phyloP scores from a whole-genome alignment of 2,797 vertebrate genomes.

The Galaxias olidus region DNA sequence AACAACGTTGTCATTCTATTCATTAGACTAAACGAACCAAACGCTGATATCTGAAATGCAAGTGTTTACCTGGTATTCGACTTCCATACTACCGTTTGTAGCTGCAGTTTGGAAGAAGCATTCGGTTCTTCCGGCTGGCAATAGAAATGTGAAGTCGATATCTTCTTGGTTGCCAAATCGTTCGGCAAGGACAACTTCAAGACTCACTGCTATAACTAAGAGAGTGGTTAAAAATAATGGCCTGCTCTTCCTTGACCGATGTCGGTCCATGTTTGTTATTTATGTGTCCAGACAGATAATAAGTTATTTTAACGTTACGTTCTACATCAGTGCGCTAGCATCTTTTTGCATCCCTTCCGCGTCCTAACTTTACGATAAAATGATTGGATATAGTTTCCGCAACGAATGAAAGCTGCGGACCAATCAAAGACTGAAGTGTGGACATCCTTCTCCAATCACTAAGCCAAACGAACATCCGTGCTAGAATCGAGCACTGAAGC shows the following conservation, averaged over 20 bases:
- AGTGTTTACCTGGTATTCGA: slow-evolving; percentile 85
- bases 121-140: slow-evolving; percentile 83
- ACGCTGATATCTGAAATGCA: too few species aligned
- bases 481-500: background rate
- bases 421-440: slow-evolving; percentile 62
- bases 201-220: slow-evolving; percentile 26
- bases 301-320: slow-evolving; percentile 39
- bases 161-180: slow-evolving; percentile 72
- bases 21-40: too few species aligned
- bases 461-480: background rate
- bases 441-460: slow-evolving; percentile 47
- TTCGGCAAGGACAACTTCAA: slow-evolving; percentile 20
- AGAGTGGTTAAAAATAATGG: slow-evolving; percentile 17
- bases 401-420: background rate
- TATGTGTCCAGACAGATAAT: background rate
- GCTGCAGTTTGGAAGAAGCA: slow-evolving; percentile 86
- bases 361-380: slow-evolving; percentile 54
- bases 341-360: slow-evolving; percentile 55
- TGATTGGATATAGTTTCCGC: slow-evolving; percentile 46
- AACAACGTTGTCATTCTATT: too few species aligned
- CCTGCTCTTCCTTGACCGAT: slow-evolving; percentile 2
- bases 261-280: slow-evolving; percentile 54
- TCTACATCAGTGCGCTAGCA: slow-evolving; percentile 21
- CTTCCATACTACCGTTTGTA: slow-evolving; percentile 83
- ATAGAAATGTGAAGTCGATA: slow-evolving; percentile 85